A percentile compares a stretch with the other conserved stretches of the same genome.
Evolutionary conservation across 2,113 vertebrate species (phyloP).

Genomic region (Hydrochoerus hydrochaeris): DNA sequence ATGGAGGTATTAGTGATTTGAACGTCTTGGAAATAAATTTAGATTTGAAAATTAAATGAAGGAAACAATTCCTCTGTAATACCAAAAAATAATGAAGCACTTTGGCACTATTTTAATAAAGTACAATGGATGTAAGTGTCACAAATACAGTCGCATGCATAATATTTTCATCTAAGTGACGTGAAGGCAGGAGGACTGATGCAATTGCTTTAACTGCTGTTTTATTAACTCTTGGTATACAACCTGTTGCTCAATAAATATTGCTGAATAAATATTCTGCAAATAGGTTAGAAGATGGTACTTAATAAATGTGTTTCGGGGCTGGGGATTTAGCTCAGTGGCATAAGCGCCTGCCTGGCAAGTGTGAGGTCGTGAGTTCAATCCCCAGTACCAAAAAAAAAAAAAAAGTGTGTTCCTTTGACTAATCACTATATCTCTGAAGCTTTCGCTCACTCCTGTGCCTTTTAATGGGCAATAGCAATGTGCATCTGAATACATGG

Average conservation of each 20-base stretch:
- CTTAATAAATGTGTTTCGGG: background rate
- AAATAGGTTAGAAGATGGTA: conserved; percentile 2
- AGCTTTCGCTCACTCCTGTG: background rate
- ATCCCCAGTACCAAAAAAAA: too few relatives aligned
- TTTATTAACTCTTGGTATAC: background rate
- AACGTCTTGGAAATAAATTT: background rate
- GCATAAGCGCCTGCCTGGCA: too few relatives aligned
- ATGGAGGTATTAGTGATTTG: background rate
- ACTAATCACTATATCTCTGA: background rate
- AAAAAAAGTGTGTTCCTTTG: background rate
- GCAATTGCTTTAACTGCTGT: background rate
- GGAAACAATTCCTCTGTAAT: background rate
- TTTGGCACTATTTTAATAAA: background rate
- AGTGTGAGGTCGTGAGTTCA: too few relatives aligned
- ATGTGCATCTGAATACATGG: background rate
- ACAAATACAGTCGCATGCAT: background rate
- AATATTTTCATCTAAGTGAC: background rate
- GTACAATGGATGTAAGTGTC: background rate
- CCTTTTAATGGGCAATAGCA: background rate
- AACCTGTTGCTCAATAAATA: background rate
- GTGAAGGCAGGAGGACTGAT: background rate
- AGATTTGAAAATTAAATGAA: background rate
- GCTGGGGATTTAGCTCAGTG: too few relatives aligned
- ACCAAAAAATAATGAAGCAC: background rate
- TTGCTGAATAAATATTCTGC: background rate